Conservation (phyloP, 2,888 invertebrate species). For the Pilophorus perplexus region DNA sequence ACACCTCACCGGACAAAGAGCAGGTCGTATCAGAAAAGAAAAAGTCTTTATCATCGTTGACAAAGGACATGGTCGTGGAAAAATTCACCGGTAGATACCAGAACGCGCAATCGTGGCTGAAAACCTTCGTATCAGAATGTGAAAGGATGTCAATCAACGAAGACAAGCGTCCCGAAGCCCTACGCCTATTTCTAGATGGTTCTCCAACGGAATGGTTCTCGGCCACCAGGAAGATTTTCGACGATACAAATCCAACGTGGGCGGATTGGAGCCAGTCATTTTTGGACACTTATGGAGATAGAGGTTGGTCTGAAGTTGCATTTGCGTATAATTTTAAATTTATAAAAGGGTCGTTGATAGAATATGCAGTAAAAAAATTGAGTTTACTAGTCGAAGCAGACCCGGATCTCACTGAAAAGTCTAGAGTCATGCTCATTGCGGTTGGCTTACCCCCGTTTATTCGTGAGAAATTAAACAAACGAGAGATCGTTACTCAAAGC, state of each 20-base stretch:
- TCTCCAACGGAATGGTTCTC: constrained; percentile 6
- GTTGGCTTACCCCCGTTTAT: neutral
- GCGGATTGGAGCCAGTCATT: neutral
- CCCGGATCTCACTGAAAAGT: neutral
- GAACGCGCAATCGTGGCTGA: neutral
- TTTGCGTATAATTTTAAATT: too few species aligned
- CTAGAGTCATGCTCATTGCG: neutral
- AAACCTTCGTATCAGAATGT: neutral
- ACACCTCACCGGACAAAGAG: constrained; percentile 1
- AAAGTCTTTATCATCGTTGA: constrained; percentile 7
- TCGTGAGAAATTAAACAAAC: neutral
- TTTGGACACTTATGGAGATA: neutral
- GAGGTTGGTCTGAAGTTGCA: neutral
- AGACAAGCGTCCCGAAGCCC: neutral
- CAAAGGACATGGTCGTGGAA: constrained; percentile 18
- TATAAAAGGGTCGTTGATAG: neutral
- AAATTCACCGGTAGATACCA: neutral
- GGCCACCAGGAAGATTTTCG: neutral
- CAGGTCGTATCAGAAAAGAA: neutral
- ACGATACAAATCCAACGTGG: too few species aligned
- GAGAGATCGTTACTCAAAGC: neutral
- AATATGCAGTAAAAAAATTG: neutral
- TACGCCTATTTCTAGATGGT: constrained; percentile 6
- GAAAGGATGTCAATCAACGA: neutral
- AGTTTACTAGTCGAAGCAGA: constrained; percentile 15